Base-by-base conservation (phyloP, 92 coral and sea anemone species). In the Virgularia gustaviana region DNA sequence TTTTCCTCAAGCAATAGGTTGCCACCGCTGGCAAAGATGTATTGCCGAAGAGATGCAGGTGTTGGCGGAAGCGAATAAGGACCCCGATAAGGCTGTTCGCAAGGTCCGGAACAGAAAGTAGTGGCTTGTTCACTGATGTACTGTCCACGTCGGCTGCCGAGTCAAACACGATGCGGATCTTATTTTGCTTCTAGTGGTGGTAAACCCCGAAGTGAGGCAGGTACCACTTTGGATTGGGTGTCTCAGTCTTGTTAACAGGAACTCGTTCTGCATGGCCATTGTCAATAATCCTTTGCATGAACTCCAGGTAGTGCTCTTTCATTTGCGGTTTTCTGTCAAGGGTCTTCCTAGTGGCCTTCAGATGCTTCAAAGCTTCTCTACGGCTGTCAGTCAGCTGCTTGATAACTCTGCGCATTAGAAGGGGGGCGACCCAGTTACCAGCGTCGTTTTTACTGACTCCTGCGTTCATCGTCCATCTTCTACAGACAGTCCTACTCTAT, bases 121-220 rank as follows among this genome's bases (percentile, higher is more conserved):
- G 52, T 47, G 65, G 71, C 18, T 65, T 81, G 71, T 81, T 81
- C 11, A 66, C 63, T 11, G 82, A 81, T 34, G 57, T 15, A 0
- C 85, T 71, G 24, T 76, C 3, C 31, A 43, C 39, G 64, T 81
- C 82, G 1, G 85, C 77, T 0, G 76, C 85, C 3, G 81, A 75
- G 54, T 80, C 84, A 68, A 81, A 81, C 20, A 81, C 86, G 10
- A 81, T 82, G 2, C 73, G 38, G 20, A 81, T 81, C n/a, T 80
- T 80, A 36, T 64, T 55, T 2, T 28, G 45, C 53, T 80, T 80
- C 32, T 74, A 42, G 2, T 80, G 85, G 11, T 76, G 82, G 30
- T 76, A 81, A 2, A 66, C 61, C 0, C 82, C 82, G 41, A 81
- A 81, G 45, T 66, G 75, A 0, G 75, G 81, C 6, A 81, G 53